Conservation (phyloP, 2,888 invertebrate genomes). For the Cremastinae sp. region DNA sequence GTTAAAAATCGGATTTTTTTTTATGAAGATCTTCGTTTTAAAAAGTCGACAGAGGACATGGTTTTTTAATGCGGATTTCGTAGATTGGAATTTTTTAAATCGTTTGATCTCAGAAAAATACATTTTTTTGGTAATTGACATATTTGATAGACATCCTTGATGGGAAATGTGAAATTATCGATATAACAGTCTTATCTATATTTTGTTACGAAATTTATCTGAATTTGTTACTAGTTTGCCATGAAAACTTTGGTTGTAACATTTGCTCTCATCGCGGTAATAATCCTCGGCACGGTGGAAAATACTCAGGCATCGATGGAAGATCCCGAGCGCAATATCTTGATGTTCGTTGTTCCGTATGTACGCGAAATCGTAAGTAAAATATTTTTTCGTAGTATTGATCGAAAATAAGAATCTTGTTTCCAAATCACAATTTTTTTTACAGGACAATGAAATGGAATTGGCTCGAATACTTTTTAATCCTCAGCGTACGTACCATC, state of each 20-base stretch:
- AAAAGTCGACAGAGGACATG: too few species aligned
- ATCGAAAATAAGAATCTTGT: constrained; percentile 58
- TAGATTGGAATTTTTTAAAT: too few species aligned
- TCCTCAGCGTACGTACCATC: constrained; percentile 75
- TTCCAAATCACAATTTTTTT: too few species aligned
- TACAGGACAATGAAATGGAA: constrained; percentile 74
- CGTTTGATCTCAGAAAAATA: too few species aligned
- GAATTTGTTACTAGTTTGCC: constrained; percentile 5
- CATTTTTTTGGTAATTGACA: too few species aligned
- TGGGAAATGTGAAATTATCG: too few species aligned
- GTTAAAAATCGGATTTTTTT: too few species aligned
- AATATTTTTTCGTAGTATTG: constrained; percentile 57
- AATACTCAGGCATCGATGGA: constrained; percentile 61
- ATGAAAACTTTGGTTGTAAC: constrained; percentile 37
- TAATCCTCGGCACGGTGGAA: constrained; percentile 59
- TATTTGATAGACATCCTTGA: too few species aligned
- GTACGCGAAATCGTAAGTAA: constrained; percentile 56
- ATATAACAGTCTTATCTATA: too few species aligned
- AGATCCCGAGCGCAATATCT: constrained; percentile 64
- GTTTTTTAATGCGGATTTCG: too few species aligned
- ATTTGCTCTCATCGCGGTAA: constrained; percentile 51
- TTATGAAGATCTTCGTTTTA: too few species aligned
- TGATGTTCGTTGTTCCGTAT: constrained; percentile 62
- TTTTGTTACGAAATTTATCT: constrained; percentile 2
- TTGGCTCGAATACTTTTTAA: constrained; percentile 70